Conservation (phyloP, 2,888 invertebrate genomes). For the Agonopterix heracliana region DNA sequence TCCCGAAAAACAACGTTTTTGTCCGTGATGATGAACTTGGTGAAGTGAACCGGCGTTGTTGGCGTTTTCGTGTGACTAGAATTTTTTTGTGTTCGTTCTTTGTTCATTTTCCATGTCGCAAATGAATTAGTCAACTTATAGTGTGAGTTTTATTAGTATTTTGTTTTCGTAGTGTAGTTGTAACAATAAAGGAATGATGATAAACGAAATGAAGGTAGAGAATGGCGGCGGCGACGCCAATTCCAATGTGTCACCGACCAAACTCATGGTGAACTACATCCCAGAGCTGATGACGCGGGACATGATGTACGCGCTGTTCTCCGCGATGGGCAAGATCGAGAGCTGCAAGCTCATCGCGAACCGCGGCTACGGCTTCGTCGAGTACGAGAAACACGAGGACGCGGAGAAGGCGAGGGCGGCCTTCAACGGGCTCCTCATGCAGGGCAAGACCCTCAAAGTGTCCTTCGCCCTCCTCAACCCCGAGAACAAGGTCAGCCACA, state of each 20-base stretch:
- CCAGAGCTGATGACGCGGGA: constrained; percentile 74
- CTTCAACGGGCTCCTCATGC: constrained; percentile 72
- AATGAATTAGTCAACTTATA: constrained; percentile 62
- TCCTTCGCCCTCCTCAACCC: constrained; percentile 72
- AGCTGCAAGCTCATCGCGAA: constrained; percentile 72
- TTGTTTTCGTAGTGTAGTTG: constrained; percentile 70
- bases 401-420: constrained; percentile 72
- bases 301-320: constrained; percentile 74
- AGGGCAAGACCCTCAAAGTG: constrained; percentile 71
- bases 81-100: constrained; percentile 68
- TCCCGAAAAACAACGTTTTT: constrained; percentile 58
- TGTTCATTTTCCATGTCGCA: constrained; percentile 61
- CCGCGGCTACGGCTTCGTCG: constrained; percentile 71
- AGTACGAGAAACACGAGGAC: constrained; percentile 72
- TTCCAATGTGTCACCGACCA: constrained; percentile 74
- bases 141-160: constrained; percentile 64
- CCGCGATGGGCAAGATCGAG: constrained; percentile 72
- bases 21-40: constrained; percentile 58
- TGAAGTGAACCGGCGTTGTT: constrained; percentile 68
- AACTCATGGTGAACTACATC: constrained; percentile 76
- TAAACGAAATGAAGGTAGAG: constrained; percentile 67
- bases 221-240: constrained; percentile 75
- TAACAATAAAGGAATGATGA: constrained; percentile 55
- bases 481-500: constrained; percentile 69
- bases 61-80: constrained; percentile 63